Evolutionary conservation across 2,888 invertebrate genomes (phyloP).

Genomic region (Chalcosyrphus nemorum): DNA sequence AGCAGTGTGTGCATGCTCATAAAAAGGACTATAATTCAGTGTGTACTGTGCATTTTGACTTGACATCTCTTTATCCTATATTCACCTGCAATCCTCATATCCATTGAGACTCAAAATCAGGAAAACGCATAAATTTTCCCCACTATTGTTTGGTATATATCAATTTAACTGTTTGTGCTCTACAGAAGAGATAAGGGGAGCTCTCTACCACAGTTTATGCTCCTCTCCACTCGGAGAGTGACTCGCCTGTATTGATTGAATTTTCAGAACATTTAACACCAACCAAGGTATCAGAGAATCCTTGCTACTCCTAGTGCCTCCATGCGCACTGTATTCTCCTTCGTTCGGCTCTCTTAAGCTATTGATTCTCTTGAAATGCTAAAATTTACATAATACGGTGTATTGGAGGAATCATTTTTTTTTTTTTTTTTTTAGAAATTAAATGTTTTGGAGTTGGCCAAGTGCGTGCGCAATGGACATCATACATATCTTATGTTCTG

Average conservation of each 20-base stretch:
- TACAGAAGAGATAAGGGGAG: too few species aligned
- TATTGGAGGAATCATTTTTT: too few species aligned
- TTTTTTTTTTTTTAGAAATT: background rate
- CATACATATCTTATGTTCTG: background rate
- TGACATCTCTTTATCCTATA: background rate
- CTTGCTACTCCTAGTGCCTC: background rate
- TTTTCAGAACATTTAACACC: slow-evolving; percentile 1
- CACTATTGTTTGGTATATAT: background rate
- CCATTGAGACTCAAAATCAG: background rate
- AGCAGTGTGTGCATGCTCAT: background rate
- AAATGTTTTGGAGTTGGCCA: background rate
- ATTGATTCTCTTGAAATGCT: background rate
- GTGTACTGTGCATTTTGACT: background rate
- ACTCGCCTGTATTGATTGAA: slow-evolving; percentile 30
- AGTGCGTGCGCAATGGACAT: background rate
- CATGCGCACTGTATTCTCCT: background rate
- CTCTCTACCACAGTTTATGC: background rate
- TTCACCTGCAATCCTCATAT: background rate
- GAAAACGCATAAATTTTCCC: background rate
- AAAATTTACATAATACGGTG: too few species aligned
- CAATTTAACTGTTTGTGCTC: too few species aligned
- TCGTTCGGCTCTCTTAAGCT: background rate
- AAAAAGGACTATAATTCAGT: background rate
- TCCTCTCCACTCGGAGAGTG: background rate
- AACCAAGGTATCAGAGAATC: background rate